phyloP scores from a whole-genome alignment of 2,888 invertebrate genomes.

The Tolmerus cingulatus region DNA sequence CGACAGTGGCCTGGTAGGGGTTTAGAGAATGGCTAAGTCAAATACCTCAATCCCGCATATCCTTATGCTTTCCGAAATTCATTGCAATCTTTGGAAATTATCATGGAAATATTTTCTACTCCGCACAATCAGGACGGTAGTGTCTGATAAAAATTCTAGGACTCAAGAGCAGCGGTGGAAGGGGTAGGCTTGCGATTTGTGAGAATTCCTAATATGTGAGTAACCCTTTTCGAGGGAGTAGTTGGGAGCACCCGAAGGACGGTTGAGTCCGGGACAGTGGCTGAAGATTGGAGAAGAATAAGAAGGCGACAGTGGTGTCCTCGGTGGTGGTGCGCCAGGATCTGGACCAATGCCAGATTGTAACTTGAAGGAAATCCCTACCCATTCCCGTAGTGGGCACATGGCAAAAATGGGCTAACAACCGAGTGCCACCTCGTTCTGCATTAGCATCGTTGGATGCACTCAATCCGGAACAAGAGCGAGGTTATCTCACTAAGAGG shows the following conservation, averaged over 20 bases:
- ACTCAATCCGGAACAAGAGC: constrained; percentile 31
- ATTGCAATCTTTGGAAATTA: constrained; percentile 13
- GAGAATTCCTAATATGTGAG: not conserved
- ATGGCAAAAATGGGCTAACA: constrained; percentile 12
- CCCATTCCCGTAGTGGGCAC: not conserved
- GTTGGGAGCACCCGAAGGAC: not conserved
- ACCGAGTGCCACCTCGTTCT: constrained; percentile 22
- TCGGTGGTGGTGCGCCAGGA: not conserved
- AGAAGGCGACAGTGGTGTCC: not conserved
- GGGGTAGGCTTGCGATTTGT: not conserved
- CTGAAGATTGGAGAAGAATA: not conserved
- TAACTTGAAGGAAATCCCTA: constrained; percentile 20
- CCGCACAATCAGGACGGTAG: constrained; percentile 34
- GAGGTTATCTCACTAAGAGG: constrained; percentile 22
- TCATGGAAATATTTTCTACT: constrained; percentile 42
- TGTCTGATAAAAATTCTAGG: constrained; percentile 43
- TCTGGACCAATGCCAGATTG: constrained; percentile 30
- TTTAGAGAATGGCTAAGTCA: not conserved
- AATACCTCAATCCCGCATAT: constrained; percentile 5
- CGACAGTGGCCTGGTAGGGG: not conserved
- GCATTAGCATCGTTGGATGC: constrained; percentile 42
- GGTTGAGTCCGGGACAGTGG: constrained; percentile 5
- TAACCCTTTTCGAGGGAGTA: constrained; percentile 7
- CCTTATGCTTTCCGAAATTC: constrained; percentile 8
- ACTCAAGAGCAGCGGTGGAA: not conserved